phyloP scores from a whole-genome alignment of 92 coral and sea anemone species.

The Blastomussa wellsi region DNA sequence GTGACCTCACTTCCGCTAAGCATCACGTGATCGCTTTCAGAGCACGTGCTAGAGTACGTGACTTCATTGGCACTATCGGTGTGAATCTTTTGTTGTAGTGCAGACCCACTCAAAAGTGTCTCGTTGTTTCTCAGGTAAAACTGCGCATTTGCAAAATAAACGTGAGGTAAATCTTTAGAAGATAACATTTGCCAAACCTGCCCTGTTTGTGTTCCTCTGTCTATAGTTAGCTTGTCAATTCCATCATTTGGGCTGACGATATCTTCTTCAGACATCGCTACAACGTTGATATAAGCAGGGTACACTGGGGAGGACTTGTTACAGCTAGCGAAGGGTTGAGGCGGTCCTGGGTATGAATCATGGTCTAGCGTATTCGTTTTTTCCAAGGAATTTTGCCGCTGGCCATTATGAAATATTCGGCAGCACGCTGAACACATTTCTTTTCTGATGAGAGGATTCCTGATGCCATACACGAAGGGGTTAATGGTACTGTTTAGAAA shows the following conservation, averaged over 20 bases:
- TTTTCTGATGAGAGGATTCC: conserved; percentile 67
- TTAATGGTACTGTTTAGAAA: conserved; percentile 74
- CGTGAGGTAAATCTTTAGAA: background rate
- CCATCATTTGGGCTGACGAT: conserved; percentile 15
- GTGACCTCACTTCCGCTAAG: background rate
- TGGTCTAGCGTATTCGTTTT: background rate
- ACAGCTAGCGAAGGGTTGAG: background rate
- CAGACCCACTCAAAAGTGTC: background rate
- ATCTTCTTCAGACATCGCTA: conserved; percentile 14
- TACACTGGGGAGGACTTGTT: conserved; percentile 6
- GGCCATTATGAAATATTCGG: background rate
- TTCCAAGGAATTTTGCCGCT: background rate
- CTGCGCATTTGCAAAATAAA: no score
- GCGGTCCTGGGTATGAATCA: background rate
- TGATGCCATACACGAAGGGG: conserved; percentile 77
- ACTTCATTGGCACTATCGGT: background rate
- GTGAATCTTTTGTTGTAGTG: background rate
- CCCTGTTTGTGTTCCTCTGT: conserved; percentile 6
- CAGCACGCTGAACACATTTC: conserved; percentile 11
- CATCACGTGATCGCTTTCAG: conserved; percentile 4
- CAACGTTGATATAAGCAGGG: conserved; percentile 16
- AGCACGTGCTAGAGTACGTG: conserved; percentile 7
- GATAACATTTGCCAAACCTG: conserved; percentile 1
- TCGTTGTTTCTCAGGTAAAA: background rate
- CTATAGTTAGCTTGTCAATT: background rate